Percentiles rank a stretch among this genome's conserved stretches.
phyloP scores from a whole-genome alignment of 2,113 vertebrate species.

The Rhinichthys klamathensis region DNA sequence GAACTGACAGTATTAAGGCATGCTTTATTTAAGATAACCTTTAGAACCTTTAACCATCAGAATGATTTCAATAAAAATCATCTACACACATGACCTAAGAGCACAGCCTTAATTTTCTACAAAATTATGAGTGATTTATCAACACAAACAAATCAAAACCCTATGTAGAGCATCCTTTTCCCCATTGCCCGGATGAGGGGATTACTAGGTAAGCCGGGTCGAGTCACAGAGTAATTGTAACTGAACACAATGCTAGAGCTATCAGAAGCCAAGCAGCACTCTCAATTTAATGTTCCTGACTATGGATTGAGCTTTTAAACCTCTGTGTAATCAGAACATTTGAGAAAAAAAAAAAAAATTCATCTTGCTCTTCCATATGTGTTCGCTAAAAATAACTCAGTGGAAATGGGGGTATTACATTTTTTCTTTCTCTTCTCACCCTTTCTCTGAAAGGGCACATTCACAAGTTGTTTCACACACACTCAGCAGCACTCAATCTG shows the following conservation, averaged over 20 bases:
- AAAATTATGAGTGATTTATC: conserved; percentile 18
- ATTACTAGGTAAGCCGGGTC: conserved; percentile 52
- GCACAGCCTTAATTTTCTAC: neutral
- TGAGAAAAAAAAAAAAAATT: conserved; percentile 36
- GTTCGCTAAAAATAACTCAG: conserved; percentile 43
- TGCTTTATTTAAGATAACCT: neutral
- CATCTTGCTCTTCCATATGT: conserved; percentile 29
- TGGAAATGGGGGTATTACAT: conserved; percentile 8
- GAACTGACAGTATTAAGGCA: neutral
- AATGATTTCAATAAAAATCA: neutral
- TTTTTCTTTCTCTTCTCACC: conserved; percentile 5
- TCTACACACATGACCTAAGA: neutral
- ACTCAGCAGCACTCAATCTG: neutral
- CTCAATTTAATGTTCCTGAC: conserved; percentile 46
- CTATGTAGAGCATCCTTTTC: neutral
- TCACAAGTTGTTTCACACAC: conserved; percentile 10
- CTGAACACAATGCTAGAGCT: conserved; percentile 38
- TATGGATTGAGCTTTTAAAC: conserved; percentile 53
- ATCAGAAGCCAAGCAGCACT: conserved; percentile 39
- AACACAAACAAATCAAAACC: conserved; percentile 2
- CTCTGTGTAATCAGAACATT: conserved; percentile 55
- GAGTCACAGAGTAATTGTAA: conserved; percentile 54
- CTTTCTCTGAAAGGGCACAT: neutral
- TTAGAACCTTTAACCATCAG: neutral
- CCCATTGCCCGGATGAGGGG: conserved; percentile 20